These are phyloP conservation scores for Subacronicta megacephala DNA, from an alignment of 2,888 invertebrate genomes.

Conservation along the genomic window DNA sequence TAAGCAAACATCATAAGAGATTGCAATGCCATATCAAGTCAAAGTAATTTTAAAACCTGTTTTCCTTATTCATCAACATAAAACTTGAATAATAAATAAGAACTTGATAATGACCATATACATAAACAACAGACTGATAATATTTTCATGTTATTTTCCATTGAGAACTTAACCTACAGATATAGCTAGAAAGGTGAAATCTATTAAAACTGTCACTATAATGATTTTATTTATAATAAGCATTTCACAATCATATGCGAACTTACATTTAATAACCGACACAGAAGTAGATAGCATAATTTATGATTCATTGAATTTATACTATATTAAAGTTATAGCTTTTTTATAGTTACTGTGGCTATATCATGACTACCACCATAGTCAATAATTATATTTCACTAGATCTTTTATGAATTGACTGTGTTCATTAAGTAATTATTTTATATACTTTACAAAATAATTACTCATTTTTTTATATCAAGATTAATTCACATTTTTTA, in stretches of 20 bases:
- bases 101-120: constrained; percentile 6
- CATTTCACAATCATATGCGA: too few species aligned
- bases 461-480: neutral
- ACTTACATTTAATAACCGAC: too few species aligned
- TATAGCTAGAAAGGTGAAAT: constrained; percentile 40
- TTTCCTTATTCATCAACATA: constrained; percentile 36
- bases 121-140: constrained; percentile 10
- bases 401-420: too few species aligned
- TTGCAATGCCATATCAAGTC: constrained; percentile 16
- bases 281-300: neutral
- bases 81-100: constrained; percentile 32
- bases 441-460: too few species aligned
- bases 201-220: constrained; percentile 10
- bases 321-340: too few species aligned
- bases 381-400: too few species aligned
- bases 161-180: constrained; percentile 28
- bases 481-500: too few species aligned
- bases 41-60: constrained; percentile 27
- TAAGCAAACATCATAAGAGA: constrained; percentile 11
- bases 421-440: too few species aligned
- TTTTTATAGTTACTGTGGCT: too few species aligned
- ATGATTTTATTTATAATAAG: constrained; percentile 21
- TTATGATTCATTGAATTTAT: too few species aligned
- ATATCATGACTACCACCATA: too few species aligned
- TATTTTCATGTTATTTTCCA: constrained; percentile 42